Percentiles rank a stretch among this genome's conserved stretches.
Conservation (phyloP, 2,113 vertebrate genomes). For the Tympanuchus pallidicinctus region DNA sequence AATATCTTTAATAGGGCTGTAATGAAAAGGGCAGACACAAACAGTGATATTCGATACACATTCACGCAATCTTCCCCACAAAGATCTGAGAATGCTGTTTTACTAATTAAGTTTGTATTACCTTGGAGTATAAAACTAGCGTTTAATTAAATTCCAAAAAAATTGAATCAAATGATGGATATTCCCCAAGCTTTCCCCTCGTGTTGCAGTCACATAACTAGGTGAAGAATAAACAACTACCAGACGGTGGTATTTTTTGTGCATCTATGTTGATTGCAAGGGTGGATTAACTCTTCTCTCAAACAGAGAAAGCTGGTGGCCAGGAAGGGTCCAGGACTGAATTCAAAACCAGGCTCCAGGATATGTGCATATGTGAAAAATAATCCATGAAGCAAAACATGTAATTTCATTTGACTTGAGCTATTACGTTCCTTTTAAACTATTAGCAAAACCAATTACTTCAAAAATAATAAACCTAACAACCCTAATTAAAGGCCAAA, state of each 20-base stretch:
- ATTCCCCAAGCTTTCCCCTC: conserved; percentile 72
- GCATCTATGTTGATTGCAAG: neutral
- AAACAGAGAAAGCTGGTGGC: neutral
- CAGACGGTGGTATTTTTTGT: neutral
- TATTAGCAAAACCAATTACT: neutral
- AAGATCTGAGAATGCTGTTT: conserved; percentile 58
- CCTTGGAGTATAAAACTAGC: conserved; percentile 72
- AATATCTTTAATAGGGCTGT: conserved; percentile 95
- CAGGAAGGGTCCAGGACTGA: neutral
- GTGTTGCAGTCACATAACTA: conserved; percentile 33
- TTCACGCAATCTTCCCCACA: conserved; percentile 15
- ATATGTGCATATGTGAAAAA: neutral
- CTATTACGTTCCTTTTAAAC: neutral
- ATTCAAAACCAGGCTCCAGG: neutral
- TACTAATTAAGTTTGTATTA: conserved; percentile 76
- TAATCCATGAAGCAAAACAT: neutral
- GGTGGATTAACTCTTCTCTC: neutral
- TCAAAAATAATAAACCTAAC: neutral
- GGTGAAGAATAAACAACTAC: neutral
- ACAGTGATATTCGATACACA: neutral
- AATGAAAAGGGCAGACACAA: conserved; percentile 37
- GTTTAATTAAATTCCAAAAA: conserved; percentile 75
- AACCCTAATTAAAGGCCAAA: neutral
- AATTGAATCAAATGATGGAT: conserved; percentile 70
- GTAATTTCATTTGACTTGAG: neutral